These are phyloP conservation scores for Poecilobothrus nobilitatus DNA, from an alignment of 2,888 invertebrate genomes.

Conservation along the genomic window DNA sequence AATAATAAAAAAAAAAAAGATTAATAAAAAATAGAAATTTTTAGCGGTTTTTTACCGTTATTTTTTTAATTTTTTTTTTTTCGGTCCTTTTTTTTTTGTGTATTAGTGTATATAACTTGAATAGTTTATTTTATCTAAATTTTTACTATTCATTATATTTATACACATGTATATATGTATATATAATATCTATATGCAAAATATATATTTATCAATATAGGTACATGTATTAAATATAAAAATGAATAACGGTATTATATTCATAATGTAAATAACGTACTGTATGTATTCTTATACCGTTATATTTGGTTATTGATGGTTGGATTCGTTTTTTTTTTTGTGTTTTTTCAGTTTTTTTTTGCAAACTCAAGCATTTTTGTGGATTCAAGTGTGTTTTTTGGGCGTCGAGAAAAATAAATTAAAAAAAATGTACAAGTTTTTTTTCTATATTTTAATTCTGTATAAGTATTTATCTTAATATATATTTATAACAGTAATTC, in stretches of 20 bases:
- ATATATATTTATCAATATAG: no score
- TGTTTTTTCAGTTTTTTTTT: not conserved
- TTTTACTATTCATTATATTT: no score
- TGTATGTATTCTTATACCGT: not conserved
- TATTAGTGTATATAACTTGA: not conserved
- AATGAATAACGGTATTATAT: not conserved
- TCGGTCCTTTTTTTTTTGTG: not conserved
- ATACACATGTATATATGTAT: no score
- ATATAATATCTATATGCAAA: no score
- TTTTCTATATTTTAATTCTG: not conserved
- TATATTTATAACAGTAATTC: not conserved
- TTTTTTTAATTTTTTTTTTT: not conserved
- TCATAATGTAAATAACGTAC: not conserved
- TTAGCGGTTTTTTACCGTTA: slow-evolving; percentile 1
- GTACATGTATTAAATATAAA: not conserved
- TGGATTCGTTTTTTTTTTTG: not conserved
- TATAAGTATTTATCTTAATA: not conserved
- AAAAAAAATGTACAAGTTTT: not conserved
- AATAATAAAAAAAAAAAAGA: not conserved
- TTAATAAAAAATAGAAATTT: not conserved
- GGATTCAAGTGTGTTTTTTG: not conserved
- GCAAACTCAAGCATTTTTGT: not conserved
- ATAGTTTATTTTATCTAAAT: not conserved
- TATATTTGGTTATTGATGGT: not conserved
- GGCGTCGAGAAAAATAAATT: not conserved